Evolutionary conservation across 2,797 vertebrate genomes (phyloP).

Genomic region (Cheracebus regulus): DNA sequence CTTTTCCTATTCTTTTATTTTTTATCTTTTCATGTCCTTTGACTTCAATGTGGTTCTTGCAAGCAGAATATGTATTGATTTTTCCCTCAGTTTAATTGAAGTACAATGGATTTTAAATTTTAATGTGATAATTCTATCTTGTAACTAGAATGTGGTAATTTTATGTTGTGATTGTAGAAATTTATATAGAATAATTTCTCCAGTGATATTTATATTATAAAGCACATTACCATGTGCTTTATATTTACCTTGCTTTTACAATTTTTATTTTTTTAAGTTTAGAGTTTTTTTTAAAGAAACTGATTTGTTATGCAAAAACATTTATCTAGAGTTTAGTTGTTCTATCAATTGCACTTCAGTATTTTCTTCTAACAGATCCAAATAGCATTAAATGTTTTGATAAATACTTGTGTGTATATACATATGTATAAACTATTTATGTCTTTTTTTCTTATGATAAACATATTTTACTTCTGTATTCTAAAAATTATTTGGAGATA

Average conservation of each 20-base stretch:
- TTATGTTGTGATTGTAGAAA: background rate
- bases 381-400: background rate
- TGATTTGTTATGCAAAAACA: background rate
- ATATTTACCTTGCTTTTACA: background rate
- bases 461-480: background rate
- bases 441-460: background rate
- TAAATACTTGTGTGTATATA: background rate
- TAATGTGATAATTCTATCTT: background rate
- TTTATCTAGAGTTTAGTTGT: background rate
- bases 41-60: background rate
- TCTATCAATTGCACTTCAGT: background rate
- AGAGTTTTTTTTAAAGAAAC: background rate
- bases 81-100: background rate
- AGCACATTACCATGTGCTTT: background rate
- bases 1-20: background rate
- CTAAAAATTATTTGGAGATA: background rate
- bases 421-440: background rate
- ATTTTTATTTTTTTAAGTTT: background rate
- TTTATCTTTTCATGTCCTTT: background rate
- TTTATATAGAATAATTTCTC: background rate
- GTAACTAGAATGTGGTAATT: background rate
- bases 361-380: conserved; percentile 38
- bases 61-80: background rate
- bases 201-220: background rate
- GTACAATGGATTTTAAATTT: background rate